A percentile compares a stretch with the other conserved stretches of the same genome.
Conservation (phyloP, 2,797 vertebrate species). For the Mormyrus proboscirostris region DNA sequence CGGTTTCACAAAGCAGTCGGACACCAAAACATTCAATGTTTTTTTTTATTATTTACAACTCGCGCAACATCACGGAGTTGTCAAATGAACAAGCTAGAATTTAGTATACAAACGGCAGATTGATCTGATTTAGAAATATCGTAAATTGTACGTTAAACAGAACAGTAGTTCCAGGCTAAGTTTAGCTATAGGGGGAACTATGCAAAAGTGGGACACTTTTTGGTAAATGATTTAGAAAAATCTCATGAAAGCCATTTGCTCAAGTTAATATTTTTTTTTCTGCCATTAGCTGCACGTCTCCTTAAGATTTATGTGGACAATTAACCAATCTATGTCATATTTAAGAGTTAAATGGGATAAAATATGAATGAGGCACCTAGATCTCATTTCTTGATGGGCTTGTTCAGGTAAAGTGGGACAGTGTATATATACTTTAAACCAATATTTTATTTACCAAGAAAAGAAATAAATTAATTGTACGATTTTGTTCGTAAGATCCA, state of each 20-base stretch:
- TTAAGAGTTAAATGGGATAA: not conserved
- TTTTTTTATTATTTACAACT: constrained; percentile 47
- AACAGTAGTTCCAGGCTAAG: not conserved
- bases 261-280: not conserved
- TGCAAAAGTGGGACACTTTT: not conserved
- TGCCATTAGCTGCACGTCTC: not conserved
- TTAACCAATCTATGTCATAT: not conserved
- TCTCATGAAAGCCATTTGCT: not conserved
- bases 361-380: not conserved
- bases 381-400: not conserved
- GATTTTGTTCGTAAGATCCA: not conserved
- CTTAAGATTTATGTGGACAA: not conserved
- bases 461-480: not conserved
- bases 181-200: not conserved
- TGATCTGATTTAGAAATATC: not conserved
- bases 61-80: constrained; percentile 50
- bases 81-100: constrained; percentile 41
- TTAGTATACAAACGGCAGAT: not conserved
- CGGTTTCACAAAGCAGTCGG: constrained; percentile 33
- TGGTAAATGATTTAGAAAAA: not conserved
- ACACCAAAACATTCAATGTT: constrained; percentile 43
- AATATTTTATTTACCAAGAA: not conserved
- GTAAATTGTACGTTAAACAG: not conserved
- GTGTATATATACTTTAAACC: not conserved
- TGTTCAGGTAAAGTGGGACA: not conserved